Conservation (phyloP, 2,888 invertebrate species). For the Machimus rusticus region DNA sequence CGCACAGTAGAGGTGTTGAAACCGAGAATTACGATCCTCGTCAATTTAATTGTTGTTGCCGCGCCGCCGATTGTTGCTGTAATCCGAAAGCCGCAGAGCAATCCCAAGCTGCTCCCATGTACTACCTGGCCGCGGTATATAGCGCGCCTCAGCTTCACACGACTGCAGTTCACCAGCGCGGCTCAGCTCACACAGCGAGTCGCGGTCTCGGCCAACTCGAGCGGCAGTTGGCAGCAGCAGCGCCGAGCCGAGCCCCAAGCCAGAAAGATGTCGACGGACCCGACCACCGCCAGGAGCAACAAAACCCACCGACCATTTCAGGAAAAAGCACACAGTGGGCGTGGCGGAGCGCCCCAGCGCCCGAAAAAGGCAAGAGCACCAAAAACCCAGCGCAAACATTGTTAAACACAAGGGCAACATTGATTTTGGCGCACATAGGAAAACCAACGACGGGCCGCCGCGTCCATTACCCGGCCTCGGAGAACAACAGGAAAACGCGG, state of each 20-base stretch:
- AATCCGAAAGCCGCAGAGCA: constrained; percentile 3
- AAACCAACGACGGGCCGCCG: neutral
- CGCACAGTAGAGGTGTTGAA: constrained; percentile 58
- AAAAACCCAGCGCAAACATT: constrained; percentile 29
- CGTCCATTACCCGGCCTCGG: neutral
- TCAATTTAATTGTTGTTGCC: constrained; percentile 13
- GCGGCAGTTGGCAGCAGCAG: neutral
- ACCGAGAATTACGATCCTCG: constrained; percentile 58
- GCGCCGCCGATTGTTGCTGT: neutral
- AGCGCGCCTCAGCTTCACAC: neutral
- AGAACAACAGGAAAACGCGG: neutral
- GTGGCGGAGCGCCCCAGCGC: neutral
- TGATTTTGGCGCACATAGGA: constrained; percentile 23
- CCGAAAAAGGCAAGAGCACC: neutral
- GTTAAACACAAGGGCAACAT: constrained; percentile 36
- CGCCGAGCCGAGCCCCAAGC: neutral
- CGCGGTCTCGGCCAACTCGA: neutral
- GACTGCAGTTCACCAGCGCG: neutral
- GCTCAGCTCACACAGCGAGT: neutral
- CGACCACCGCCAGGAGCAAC: neutral
- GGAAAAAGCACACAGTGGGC: constrained; percentile 24
- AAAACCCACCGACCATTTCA: neutral
- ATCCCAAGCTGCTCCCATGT: constrained; percentile 16
- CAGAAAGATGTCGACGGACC: neutral
- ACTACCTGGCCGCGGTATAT: neutral